phyloP scores from a whole-genome alignment of 2,113 vertebrate species.

The Oceanodroma tethys region DNA sequence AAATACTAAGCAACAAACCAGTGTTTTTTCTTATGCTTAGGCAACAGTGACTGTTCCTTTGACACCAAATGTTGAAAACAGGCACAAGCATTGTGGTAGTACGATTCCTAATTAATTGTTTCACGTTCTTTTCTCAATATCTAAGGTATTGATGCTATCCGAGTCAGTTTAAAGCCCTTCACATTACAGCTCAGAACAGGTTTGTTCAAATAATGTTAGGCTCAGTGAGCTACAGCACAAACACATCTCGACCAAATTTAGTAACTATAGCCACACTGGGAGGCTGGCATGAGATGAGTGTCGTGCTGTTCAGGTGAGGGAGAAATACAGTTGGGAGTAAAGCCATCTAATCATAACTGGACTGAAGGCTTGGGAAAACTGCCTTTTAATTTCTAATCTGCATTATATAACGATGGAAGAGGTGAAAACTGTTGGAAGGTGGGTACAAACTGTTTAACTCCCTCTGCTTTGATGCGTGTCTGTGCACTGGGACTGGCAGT shows the following conservation, averaged over 20 bases:
- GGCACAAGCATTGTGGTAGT: not conserved
- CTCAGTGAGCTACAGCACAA: not conserved
- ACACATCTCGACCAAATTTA: not conserved
- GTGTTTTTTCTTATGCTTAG: not conserved
- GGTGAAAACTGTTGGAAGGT: not conserved
- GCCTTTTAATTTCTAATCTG: not conserved
- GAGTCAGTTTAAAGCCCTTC: not conserved
- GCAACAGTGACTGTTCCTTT: not conserved
- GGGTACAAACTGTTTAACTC: not conserved
- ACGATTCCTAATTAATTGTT: not conserved
- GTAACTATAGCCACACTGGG: not conserved
- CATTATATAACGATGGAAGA: not conserved
- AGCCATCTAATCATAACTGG: not conserved
- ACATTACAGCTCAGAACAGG: not conserved
- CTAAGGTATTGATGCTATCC: not conserved
- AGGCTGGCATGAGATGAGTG: not conserved
- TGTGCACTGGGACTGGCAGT: not conserved
- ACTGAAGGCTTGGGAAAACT: not conserved
- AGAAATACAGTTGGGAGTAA: not conserved
- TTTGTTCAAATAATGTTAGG: not conserved
- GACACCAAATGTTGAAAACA: not conserved
- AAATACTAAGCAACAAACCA: not conserved
- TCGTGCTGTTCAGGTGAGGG: not conserved
- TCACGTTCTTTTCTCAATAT: not conserved
- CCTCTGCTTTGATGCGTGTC: not conserved